Evolutionary conservation across 1,140 invertebrate genomes (phyloP), one percentile per base, ranked within the genome.

Genomic region (Whitmania pigra): DNA sequence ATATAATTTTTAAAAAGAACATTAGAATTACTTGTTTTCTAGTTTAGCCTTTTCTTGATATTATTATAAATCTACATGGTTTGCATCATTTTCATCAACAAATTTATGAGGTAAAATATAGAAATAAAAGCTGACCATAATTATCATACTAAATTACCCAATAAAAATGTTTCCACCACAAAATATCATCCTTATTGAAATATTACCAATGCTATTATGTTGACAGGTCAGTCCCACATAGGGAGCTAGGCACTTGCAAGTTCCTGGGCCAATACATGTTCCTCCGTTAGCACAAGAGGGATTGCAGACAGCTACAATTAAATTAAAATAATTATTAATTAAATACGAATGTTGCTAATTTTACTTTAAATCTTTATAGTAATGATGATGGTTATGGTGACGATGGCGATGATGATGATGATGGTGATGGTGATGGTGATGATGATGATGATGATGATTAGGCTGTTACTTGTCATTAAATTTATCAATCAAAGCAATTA

Each of bases 231-330:
- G n/a, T 7, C 71, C 71, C 25, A 71, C 25, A 53, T 71, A 71
- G n/a, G 71, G 53, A 7, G 6, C 57, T 22, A 63, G 22, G 20
- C 71, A 71, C 25, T 57, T 27, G 31, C 71, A 71, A 22, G 27
- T 49, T 40, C 53, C 53, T 54, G 71, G 71, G 2, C n/a, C 29
- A 22, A 60, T n/a, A 43, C 71, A 71, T 2, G 20, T 43, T 18
- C 71, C 71, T 18, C 71, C 71, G 27, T 71, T 57, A 53, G 22
- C 2, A 66, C 71, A 71, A n/a, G 53, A 18, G n/a, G n/a, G 18
- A 40, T 29, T 25, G n/a, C 71, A 71, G 31, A n/a, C 22, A 20
- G 71, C 71, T 71, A 29, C n/a, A 7, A 66, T 49, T 13, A 49
- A 36, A 29, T 25, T 5, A 27, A 68, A n/a, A 68, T 20, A 68